These are phyloP conservation scores for Tamias sibiricus DNA, from an alignment of 2,113 vertebrate genomes.

Conservation along the genomic window DNA sequence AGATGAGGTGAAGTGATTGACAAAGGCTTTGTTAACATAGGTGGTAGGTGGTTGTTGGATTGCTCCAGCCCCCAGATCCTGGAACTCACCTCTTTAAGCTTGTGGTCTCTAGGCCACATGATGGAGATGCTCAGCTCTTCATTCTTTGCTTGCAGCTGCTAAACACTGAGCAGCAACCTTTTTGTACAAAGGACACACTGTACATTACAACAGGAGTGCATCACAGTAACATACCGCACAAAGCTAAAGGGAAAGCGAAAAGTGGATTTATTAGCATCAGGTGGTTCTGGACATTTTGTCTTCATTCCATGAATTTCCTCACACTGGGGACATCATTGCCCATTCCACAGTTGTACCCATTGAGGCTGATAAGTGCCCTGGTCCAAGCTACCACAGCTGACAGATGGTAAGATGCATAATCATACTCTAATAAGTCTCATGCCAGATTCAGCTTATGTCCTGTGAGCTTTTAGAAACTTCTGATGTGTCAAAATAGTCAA, in stretches of 20 bases:
- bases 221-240: too few relatives aligned
- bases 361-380: not conserved
- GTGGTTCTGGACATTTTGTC: not conserved
- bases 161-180: fast-evolving
- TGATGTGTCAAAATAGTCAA: not conserved
- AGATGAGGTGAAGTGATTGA: too few relatives aligned
- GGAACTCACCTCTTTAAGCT: not conserved
- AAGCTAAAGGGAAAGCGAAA: not conserved
- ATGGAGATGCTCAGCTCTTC: too few relatives aligned
- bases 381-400: too few relatives aligned
- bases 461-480: not conserved
- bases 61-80: too few relatives aligned
- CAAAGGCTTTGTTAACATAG: too few relatives aligned
- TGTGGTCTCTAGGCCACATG: too few relatives aligned
- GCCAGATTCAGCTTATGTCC: not conserved
- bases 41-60: not conserved
- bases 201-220: fast-evolving
- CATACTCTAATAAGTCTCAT: not conserved
- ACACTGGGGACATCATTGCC: not conserved
- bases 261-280: not conserved
- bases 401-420: too few relatives aligned
- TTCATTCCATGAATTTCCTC: not conserved
- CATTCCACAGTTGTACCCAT: not conserved
- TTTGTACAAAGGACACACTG: not conserved
- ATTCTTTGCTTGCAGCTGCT: not conserved